Evolutionary conservation across 2,888 invertebrate genomes (phyloP), one percentile per base, ranked within the genome.

Genomic region (Trissolcus brochymenae): DNA sequence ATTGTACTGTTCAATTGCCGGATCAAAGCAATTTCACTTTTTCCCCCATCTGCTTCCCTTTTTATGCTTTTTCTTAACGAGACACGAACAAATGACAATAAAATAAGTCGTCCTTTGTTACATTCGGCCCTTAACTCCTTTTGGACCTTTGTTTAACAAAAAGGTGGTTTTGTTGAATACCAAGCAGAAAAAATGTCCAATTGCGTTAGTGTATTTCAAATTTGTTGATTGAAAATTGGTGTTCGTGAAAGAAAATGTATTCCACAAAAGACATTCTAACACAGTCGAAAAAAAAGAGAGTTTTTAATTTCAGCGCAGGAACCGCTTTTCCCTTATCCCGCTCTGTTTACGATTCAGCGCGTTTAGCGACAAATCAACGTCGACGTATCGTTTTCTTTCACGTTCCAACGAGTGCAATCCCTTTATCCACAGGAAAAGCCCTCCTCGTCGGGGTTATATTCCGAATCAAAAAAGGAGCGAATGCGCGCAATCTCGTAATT

Each of bases 371-470:
- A 74, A 80, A 76, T 71, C 78, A 82, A 76, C 80, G 78, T 71
- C 79, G 79, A 79, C 80, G 79, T 74, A 74, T 79, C 81, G 81
- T 82, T 79, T 81, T 80, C 81, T 81, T 76, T 82, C 81, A 82
- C 82, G 81, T 81, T 82, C 80, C 80, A 81, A 62, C 81, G 83
- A 84, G 82, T 81, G 71, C 71, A 64, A 75, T 75, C 76, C 75
- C 55, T 79, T 75, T 62, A 75, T 75, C 64, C 75, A 53, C 59
- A 41, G 67, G 29, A 74, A 67, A 74, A 61, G 62, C 67, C 61
- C 51, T 49, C 62, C 66, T 65, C 1, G 40, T 55, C 60, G 72
- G 54, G 55, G 43, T 21, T 65, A 19, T 25, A 57, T 53, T 35
- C 29, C 57, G 50, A 21, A 53, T 13, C 59, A 14, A 59, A 53